Evolutionary conservation across 2,888 invertebrate genomes (phyloP), one percentile per base, ranked within the genome.

Genomic region (Serripes groenlandicus): DNA sequence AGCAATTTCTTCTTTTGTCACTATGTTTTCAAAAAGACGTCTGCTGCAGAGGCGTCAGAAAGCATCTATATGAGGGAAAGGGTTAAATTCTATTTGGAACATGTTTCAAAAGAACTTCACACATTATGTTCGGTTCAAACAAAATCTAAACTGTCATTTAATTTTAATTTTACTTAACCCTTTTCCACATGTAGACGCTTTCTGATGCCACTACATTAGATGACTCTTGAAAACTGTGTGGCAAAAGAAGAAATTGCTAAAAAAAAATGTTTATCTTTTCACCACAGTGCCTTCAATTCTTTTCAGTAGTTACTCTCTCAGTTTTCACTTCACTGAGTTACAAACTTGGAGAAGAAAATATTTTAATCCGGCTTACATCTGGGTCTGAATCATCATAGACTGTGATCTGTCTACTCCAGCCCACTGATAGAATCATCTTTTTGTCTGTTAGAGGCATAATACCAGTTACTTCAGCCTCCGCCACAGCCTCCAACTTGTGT

Each of bases 381-480:
- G 92, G 92, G 69, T 94, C 92, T 0, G 93, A 89, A 81, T 94
- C 93, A 75, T 93, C 91, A 81, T 94, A 94, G 32, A 88, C 78
- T 28, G 91, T 90, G 21, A 94, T 92, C 74, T 90, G 90, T 73
- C 93, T 84, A 75, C 92, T 93, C 94, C 94, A 94, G 35, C 94
- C 94, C 1, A 94, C 94, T 23, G 93, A 90, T 62, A 94, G 80
- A 58, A 94, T 93, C 37, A 92, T 80, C 76, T 93, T 93, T 79
- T 91, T 91, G 76, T 94, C 94, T 15, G 84, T 77, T 5, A 94
- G 78, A 0, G 93, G 91, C 64, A 94, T 81, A 35, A 94, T 91
- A 23, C 94, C 94, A 0, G 94, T 94, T 26, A 94, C 92, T 78
- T 94, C 94, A 1, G 93, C 92, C 75, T 94, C 94, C 0, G 88